phyloP scores from a whole-genome alignment of 2,113 vertebrate genomes.

The Pycnonotus jocosus region DNA sequence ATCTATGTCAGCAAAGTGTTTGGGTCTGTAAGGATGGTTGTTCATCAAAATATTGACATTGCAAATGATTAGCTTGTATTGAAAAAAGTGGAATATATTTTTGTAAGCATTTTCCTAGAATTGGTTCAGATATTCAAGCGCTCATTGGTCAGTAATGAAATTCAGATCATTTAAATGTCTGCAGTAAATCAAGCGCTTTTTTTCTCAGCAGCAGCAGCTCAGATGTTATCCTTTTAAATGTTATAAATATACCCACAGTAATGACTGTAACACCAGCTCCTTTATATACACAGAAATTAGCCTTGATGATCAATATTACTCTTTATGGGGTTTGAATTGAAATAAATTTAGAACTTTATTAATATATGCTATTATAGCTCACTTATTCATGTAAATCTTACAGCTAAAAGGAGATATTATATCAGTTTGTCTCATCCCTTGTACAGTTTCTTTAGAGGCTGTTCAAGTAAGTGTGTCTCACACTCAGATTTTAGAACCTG shows the following conservation, averaged over 20 bases:
- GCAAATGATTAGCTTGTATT: not conserved
- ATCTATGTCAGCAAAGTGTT: not conserved
- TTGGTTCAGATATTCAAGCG: not conserved
- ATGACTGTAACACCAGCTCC: not conserved
- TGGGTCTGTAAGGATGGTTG: not conserved
- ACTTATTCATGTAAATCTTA: not conserved
- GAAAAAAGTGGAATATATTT: not conserved
- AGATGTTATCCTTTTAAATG: not conserved
- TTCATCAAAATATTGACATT: not conserved
- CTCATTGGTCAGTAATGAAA: constrained; percentile 1
- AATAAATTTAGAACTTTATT: not conserved
- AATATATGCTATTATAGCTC: not conserved
- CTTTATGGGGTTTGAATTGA: not conserved
- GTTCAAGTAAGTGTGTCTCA: not conserved
- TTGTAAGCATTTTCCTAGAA: not conserved
- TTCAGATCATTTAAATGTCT: not conserved
- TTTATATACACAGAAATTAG: not conserved
- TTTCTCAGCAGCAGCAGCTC: not conserved
- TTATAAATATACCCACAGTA: not conserved
- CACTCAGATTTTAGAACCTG: not conserved
- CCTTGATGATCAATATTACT: not conserved
- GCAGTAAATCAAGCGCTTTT: not conserved
- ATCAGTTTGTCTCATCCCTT: not conserved
- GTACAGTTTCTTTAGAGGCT: not conserved
- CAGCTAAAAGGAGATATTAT: not conserved